Evolutionary conservation across 2,113 vertebrate genomes (phyloP), one percentile per base, ranked within the genome.

Genomic region (Pteruthius melanotis): DNA sequence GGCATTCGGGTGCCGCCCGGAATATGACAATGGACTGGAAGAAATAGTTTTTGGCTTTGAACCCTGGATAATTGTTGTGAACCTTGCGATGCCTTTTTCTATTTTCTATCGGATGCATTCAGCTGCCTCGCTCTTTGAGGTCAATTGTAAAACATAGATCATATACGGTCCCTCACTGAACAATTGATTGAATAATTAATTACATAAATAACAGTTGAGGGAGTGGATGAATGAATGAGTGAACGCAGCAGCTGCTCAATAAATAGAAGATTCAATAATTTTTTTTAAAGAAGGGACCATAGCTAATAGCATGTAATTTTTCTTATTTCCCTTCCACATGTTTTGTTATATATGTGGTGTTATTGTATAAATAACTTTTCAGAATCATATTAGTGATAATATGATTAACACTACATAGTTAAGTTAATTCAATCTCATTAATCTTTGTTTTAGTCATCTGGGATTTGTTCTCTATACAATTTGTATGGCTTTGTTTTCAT

Each of bases 51-150:
- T 99, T 87, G 99, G 99, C 95, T 99, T 99, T 97, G 98, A 98
- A 96, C 98, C 98, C 71, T 99, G 99, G 99, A 99, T 98, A 94
- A 99, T 99, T 65, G 98, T 99, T 96, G 99, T 99, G 95, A 99
- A 99, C 97, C 98, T 99, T 75, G 99, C 99, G 1, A 98, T 99
- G 97, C 99, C 99, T 47, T 98, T 99, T 90, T 99, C 98, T 91
- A 99, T 99, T 97, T 99, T 99, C 98, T 99, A 99, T 95, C 98
- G 99, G 47, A 99, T 99, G 99, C 99, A 99, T 76, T 99, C 99
- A 63, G 99, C 99, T 49, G 99, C 99, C 86, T 99, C 99, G 4
- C 99, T 99, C 76, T 99, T 99, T 57, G 99, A 99, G 94, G 99
- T 99, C 91, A 99, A 99, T 95, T 98, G 98, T 94, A 98, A 98